Base-by-base conservation (phyloP, 2,113 vertebrate species). In the Thermophis baileyi region DNA sequence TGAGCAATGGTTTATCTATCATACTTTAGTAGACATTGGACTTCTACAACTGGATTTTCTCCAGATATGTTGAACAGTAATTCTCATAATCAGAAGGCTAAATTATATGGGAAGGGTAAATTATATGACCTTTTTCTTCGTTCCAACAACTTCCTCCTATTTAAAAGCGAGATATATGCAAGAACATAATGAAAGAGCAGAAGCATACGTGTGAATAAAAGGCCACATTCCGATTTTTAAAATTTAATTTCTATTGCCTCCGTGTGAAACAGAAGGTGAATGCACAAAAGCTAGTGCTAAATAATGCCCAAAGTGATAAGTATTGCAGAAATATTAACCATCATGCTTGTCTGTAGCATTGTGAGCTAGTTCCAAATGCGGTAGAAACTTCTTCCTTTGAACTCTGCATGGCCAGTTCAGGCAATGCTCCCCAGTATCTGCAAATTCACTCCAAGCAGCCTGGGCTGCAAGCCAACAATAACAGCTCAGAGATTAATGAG, bases 241-340 rank as follows among this genome's bases (percentile, higher is more conserved):
- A 3, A 96, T 97, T 96, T 96, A 95, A 97, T 97, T 95, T 97
- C 96, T 96, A 94, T 96, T 95, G 96, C 95, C 95, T 96, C 96
- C 74, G 90, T 88, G 91, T 94, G 95, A 93, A 96, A 96, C 92
- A 96, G 95, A 97, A 96, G 53, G 92, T 95, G 96, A 95, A 97
- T 89, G 95, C 93, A 69, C 86, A 96, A 95, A 94, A 96, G 93
- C 93, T 93, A 94, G 89, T 97, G 94, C 95, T 96, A 97, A 96
- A 95, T 95, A 97, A 94, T 95, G 95, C 94, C 95, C 94, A 93
- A 96, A 96, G 93, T 96, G 94, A 95, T 93, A 94, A 93, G 96
- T 55, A 27, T 92, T 57, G 90, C 92, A 85, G 94, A 96, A 85
- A 90, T 69, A 88, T 40, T 91, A 92, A 95, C 88, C 46, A 47